A percentile compares a stretch with the other conserved stretches of the same genome.
These are phyloP conservation scores for Hemibagrus wyckioides DNA, from an alignment of 2,113 vertebrate genomes.

Conservation along the genomic window DNA sequence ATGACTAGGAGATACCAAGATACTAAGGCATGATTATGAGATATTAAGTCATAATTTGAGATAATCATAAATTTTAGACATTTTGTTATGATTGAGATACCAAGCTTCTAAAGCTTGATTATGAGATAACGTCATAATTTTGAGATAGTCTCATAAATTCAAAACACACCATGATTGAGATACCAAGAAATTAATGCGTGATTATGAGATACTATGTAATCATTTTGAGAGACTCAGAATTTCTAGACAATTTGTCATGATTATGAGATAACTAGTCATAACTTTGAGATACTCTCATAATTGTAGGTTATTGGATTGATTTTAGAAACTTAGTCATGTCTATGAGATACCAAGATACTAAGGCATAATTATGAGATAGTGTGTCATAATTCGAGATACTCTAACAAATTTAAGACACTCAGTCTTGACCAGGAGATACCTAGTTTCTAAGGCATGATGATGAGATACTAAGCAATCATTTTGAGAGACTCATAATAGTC, in stretches of 20 bases:
- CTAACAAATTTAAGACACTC: background rate
- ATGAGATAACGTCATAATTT: background rate
- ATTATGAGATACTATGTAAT: background rate
- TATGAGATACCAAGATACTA: no score
- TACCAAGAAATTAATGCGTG: no score
- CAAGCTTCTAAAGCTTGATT: background rate
- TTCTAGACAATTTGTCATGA: background rate
- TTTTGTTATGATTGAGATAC: no score
- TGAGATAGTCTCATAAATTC: background rate
- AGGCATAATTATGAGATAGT: no score
- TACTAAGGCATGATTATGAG: background rate
- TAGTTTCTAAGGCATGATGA: background rate
- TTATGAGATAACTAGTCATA: background rate
- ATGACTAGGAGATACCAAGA: background rate
- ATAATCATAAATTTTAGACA: background rate
- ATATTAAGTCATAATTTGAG: background rate
- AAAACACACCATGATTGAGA: background rate
- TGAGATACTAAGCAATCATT: no score
- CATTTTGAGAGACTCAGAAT: background rate
- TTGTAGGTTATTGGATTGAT: no score
- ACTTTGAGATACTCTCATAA: background rate
- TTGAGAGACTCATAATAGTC: no score
- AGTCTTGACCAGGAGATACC: background rate
- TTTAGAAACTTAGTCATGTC: background rate
- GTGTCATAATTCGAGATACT: no score